phyloP scores from a whole-genome alignment of 1,140 invertebrate species.

The Portunus trituberculatus region DNA sequence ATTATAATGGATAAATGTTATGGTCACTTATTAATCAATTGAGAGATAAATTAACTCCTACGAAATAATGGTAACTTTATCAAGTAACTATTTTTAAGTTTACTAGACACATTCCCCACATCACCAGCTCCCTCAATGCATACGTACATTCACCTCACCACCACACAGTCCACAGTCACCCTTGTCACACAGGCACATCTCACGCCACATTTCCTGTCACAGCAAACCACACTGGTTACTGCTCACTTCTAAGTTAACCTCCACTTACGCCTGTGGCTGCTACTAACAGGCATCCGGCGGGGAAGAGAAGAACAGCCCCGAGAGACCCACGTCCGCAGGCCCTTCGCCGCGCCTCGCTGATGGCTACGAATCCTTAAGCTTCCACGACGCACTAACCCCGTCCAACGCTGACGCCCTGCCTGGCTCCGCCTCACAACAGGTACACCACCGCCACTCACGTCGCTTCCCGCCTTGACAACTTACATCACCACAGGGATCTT shows the following conservation, averaged over 20 bases:
- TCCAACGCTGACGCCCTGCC: conserved; percentile 60
- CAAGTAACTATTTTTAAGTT: too few species aligned
- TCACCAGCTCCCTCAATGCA: too few species aligned
- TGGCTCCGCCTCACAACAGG: conserved; percentile 75
- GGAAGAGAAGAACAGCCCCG: conserved; percentile 10
- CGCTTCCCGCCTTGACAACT: neutral
- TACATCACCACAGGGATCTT: neutral
- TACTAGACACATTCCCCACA: too few species aligned
- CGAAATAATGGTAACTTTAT: too few species aligned
- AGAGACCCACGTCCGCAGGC: conserved; percentile 30
- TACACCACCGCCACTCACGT: conserved; percentile 58
- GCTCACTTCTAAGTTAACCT: neutral
- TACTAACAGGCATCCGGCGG: conserved; percentile 61
- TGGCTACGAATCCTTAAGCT: conserved; percentile 71
- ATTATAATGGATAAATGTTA: too few species aligned
- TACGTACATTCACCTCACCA: too few species aligned
- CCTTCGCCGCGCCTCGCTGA: conserved; percentile 37
- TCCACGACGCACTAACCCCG: conserved; percentile 72
- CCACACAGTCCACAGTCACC: neutral
- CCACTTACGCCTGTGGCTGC: neutral
- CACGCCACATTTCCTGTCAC: neutral
- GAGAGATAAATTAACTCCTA: too few species aligned
- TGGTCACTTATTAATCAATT: too few species aligned
- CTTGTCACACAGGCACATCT: neutral
- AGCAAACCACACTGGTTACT: conserved; percentile 11